Conservation (phyloP, 2,888 invertebrate genomes). For the Prostheceraeus crozeri region DNA sequence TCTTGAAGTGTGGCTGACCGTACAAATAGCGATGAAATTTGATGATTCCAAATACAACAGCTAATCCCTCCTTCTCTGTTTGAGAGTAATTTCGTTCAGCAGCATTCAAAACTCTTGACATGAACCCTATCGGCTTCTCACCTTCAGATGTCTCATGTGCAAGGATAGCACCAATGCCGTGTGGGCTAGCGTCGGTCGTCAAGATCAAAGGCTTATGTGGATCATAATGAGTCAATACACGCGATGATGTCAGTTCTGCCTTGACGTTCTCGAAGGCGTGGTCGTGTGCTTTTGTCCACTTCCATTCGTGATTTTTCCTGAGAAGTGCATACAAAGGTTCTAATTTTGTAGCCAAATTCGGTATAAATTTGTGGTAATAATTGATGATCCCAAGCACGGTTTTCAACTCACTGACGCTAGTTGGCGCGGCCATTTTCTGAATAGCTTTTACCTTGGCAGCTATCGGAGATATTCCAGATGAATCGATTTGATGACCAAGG, state of each 20-base stretch:
- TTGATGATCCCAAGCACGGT: slow-evolving; percentile 25
- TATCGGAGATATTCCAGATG: slow-evolving; percentile 19
- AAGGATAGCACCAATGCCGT: slow-evolving; percentile 17
- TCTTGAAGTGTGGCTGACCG: background rate
- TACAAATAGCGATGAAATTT: slow-evolving; percentile 18
- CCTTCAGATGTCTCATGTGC: slow-evolving; percentile 10
- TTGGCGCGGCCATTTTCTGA: slow-evolving; percentile 19
- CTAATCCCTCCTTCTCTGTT: slow-evolving; percentile 10
- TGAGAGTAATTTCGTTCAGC: slow-evolving; percentile 12
- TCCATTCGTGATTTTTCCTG: background rate
- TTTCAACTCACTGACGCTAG: slow-evolving; percentile 26
- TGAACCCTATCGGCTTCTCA: slow-evolving; percentile 5
- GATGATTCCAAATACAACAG: slow-evolving; percentile 14
- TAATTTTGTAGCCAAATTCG: slow-evolving; percentile 2
- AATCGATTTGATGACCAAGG: slow-evolving; percentile 28
- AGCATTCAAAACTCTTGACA: slow-evolving; percentile 15
- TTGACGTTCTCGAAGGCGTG: slow-evolving; percentile 24
- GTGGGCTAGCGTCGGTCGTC: slow-evolving; percentile 21
- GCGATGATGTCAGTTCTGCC: background rate
- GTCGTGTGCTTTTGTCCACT: slow-evolving; percentile 1
- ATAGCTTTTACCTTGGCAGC: slow-evolving; percentile 28
- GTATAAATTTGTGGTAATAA: slow-evolving; percentile 27
- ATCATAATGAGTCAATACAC: slow-evolving; percentile 17
- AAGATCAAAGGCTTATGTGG: slow-evolving; percentile 11
- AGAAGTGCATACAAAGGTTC: slow-evolving; percentile 22